Percentiles rank a stretch among this genome's conserved stretches.
Evolutionary conservation across 1,140 invertebrate genomes (phyloP).

Genomic region (Hetaerina americana): DNA sequence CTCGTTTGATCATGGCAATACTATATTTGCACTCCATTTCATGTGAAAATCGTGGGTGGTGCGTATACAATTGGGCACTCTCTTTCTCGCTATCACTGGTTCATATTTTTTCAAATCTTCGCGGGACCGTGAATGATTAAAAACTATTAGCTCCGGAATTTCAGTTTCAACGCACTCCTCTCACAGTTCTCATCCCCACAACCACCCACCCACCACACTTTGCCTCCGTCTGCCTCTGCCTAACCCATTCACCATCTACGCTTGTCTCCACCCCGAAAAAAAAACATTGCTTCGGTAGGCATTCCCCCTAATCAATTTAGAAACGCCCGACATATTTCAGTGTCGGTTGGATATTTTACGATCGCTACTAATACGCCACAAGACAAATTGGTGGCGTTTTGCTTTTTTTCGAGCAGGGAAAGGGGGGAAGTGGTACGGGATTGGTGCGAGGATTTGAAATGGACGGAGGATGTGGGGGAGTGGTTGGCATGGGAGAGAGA

Average conservation of each 20-base stretch:
- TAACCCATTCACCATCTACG: not conserved
- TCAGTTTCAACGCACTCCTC: too few species aligned
- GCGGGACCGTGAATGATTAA: too few species aligned
- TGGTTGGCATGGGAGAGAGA: not conserved
- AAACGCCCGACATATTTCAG: not conserved
- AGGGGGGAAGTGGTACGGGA: not conserved
- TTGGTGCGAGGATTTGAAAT: not conserved
- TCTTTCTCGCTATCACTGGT: too few species aligned
- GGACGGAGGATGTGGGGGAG: not conserved
- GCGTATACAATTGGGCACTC: too few species aligned
- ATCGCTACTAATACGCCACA: not conserved
- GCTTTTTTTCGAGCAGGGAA: not conserved
- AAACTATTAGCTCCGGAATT: too few species aligned
- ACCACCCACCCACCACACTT: too few species aligned
- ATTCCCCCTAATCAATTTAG: not conserved
- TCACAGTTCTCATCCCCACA: too few species aligned
- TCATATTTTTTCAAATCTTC: too few species aligned
- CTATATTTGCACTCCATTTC: too few species aligned
- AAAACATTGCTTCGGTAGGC: not conserved
- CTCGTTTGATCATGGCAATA: too few species aligned
- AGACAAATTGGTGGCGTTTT: not conserved
- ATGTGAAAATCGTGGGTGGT: too few species aligned
- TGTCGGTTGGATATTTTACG: not conserved
- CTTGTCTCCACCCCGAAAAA: not conserved
- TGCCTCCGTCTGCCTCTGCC: too few species aligned